Evolutionary conservation across 2,113 vertebrate species (phyloP), one percentile per base, ranked within the genome.

Genomic region (Hassar affinis): DNA sequence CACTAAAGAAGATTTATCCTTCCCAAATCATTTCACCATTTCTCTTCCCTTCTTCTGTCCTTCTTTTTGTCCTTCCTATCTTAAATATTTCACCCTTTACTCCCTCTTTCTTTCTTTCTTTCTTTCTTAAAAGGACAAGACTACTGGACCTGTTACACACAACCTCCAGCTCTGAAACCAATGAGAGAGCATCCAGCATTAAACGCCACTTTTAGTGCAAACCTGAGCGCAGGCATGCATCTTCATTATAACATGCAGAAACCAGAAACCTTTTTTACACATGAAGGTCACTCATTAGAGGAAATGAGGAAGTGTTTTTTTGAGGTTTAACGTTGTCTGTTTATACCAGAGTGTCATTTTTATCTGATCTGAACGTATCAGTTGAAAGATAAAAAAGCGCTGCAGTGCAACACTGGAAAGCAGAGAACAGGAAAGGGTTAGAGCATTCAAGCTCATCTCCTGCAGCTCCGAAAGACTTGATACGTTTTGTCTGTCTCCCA

Each of bases 161-260:
- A 52, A 86, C 84, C 47, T 61, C 27, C 68, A 81, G 78, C 78
- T 62, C 52, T 20, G 86, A 91, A 93, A 91, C 91, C 92, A 92
- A 91, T 93, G 91, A 92, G 88, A 90, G 88, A 82, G 89, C 90
- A 72, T 88, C 72, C 81, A 85, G 82, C 62, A 76, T 91, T 91
- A 92, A 87, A 92, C 90, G 90, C 90, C 87, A 84, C 85, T 87
- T 86, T 86, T 59, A 64, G 27, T 33, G 15, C 61, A 86, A 91
- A 86, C 86, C 88, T 61, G 87, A 84, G 83, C 90, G 89, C n/a
- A 1, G 84, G 91, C 91, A 92, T 88, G 20, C 90, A 79, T 92
- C 91, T 92, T 92, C 92, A 94, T 92, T 90, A 89, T 90, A 90
- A 92, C 89, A 89, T 87, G 87, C 12, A 6, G 79, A 78, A 68